Evolutionary conservation across 2,797 vertebrate species (phyloP).

Genomic region (Sebastes steindachneri): DNA sequence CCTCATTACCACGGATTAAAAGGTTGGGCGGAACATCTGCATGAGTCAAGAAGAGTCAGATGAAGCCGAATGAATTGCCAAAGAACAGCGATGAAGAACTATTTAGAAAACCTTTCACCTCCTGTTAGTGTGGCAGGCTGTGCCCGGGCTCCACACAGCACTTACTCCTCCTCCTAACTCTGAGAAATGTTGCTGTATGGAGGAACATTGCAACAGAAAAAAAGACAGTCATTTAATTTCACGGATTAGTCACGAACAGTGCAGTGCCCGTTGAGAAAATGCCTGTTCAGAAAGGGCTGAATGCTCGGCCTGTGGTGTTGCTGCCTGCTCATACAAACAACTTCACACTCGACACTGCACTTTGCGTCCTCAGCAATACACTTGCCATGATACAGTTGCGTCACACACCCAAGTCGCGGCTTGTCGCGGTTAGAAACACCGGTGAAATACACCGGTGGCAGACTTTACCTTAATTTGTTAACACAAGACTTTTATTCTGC

Average conservation of each 20-base stretch:
- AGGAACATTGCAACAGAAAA: constrained; percentile 5
- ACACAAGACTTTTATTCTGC: no score
- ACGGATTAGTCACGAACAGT: neutral
- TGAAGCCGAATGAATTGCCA: constrained; percentile 19
- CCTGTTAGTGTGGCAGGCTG: neutral
- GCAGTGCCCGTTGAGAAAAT: no score
- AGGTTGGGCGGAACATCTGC: constrained; percentile 45
- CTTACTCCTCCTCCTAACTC: constrained; percentile 4
- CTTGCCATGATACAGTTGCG: no score
- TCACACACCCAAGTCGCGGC: no score
- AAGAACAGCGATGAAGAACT: constrained; percentile 7
- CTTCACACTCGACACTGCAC: no score
- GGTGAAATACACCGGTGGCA: no score
- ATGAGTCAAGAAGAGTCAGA: constrained; percentile 38
- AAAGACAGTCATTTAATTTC: constrained; percentile 7
- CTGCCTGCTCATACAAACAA: no score
- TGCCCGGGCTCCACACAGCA: neutral
- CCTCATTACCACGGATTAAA: constrained; percentile 52
- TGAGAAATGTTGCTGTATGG: neutral
- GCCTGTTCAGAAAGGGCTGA: no score
- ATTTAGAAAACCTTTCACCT: constrained; percentile 28
- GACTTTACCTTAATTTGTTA: no score
- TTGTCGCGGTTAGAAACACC: no score
- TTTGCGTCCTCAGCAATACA: no score
- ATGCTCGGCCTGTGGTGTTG: no score